These are phyloP conservation scores for Asarcornis scutulata DNA, from an alignment of 2,113 vertebrate species.

Conservation along the genomic window DNA sequence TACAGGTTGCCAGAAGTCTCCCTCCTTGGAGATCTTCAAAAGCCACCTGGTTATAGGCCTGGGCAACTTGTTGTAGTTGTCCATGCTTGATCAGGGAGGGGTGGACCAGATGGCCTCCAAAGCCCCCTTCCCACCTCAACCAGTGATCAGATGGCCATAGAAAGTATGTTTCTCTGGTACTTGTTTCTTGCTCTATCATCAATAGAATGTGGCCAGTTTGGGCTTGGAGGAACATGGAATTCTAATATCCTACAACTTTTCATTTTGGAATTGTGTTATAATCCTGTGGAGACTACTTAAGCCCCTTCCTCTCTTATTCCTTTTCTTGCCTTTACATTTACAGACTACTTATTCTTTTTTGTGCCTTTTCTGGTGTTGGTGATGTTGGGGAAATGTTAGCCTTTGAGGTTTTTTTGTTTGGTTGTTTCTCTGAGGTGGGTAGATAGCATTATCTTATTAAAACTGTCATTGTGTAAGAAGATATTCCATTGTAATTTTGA, in stretches of 20 bases:
- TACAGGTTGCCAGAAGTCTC: background rate
- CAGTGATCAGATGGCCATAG: background rate
- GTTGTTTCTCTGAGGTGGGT: background rate
- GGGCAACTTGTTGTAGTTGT: background rate
- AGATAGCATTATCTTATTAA: background rate
- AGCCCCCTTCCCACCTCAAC: background rate
- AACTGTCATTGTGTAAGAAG: background rate
- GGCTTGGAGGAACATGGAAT: background rate
- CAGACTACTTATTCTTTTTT: background rate
- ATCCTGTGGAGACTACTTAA: background rate
- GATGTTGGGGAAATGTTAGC: too few relatives aligned
- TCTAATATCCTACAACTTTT: background rate
- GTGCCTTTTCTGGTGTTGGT: background rate
- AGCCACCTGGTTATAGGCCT: too few relatives aligned
- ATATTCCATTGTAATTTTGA: background rate
- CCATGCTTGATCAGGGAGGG: background rate
- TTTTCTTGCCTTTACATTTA: background rate
- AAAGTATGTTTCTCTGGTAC: background rate
- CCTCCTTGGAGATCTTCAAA: background rate
- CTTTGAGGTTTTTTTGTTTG: background rate
- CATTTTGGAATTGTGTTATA: background rate
- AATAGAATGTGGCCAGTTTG: background rate
- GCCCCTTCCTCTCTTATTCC: background rate
- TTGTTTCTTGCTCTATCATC: background rate
- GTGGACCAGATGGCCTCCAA: background rate